Evolutionary conservation across 2,888 invertebrate species (phyloP), one percentile per base, ranked within the genome.

Genomic region (Lasioglossum vierecki): DNA sequence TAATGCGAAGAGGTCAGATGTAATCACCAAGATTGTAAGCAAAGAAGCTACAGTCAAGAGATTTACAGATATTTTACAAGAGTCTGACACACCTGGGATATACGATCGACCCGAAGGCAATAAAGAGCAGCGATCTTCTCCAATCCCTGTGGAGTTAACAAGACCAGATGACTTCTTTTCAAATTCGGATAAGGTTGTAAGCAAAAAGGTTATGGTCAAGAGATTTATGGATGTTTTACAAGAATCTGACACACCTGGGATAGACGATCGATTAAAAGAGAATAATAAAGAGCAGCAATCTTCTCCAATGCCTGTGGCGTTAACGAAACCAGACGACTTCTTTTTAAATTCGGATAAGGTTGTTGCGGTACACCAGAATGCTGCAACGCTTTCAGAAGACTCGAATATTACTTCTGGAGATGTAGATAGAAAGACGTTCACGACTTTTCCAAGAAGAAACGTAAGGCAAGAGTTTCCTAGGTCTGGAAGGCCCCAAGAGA

Each of bases 91-190:
- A 30, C 26, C 60, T 4, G 35, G 46, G 4, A 15, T 9, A 26
- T 35, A 13, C 13, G 18, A 73, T 18, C 22, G 41, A 74, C 8
- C 2, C 9, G 6, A 46, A 46, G 35, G 15, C 18, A 26, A 22
- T 46, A 46, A 71, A 11, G n/a, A 30, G 13, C 22, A 66, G 2
- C 46, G 71, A 26, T 13, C 44, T 13, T 83, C 57, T 22, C 66
- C 82, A 0, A 60, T 60, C 41, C 1, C 41, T 5, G 11, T 0
- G 9, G 30, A 68, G 22, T 15, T 72, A 46, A 8, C 79, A 83
- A 70, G 49, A 77, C 83, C 84, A 0, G 93, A 95, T 80, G 88
- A 93, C 15, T 95, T 95, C 74, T 95, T 94, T 76, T 79, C 84
- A 49, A 30, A 68, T 68, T 39, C 60, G 0, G 22, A 83, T 18